Evolutionary conservation across 2,888 invertebrate genomes (phyloP), one percentile per base, ranked within the genome.

Genomic region (Phasia obesa): DNA sequence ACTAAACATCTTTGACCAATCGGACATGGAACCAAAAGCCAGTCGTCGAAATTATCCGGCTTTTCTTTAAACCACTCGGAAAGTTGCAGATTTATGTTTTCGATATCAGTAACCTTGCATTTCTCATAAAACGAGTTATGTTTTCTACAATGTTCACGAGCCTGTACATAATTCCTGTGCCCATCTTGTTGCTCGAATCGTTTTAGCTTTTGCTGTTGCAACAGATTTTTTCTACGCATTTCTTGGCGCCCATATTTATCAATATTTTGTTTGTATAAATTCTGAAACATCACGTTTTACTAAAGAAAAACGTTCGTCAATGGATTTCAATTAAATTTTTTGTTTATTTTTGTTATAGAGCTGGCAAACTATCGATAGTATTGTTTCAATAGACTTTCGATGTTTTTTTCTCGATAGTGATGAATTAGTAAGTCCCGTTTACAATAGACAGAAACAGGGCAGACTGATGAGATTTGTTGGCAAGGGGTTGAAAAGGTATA

Each of bases 51-150:
- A 89, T 97, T 95, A 27, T 93, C 92, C 0, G 99, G 99, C 74
- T 95, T 94, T 86, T 98, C 97, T 1, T 95, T 92, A 89, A 99
- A 92, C 98, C 98, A 99, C 91, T 99, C 99, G 0, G 98, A 98
- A 78, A 96, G 89, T 96, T 98, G 98, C 7, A 98, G 91, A 85
- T 94, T 93, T 17, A 86, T 80, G 35, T 84, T 53, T 76, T 35
- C 84, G 80, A 75, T 25, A n/a, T 25, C 38, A 25, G 6, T 67
- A 31, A 23, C 74, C 64, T 19, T 79, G 57, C 0, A 11, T 13
- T 35, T 69, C n/a, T 23, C 11, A 11, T 35, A 35, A 35, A 0
- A 35, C 11, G 35, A 35, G 1, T 11, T 9, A 2, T 35, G 2
- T 9, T 35, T 70, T 15, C 4, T 13, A 5, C 9, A 42, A 35